Conservation (phyloP, 2,797 vertebrate genomes). For the Falco cherrug region DNA sequence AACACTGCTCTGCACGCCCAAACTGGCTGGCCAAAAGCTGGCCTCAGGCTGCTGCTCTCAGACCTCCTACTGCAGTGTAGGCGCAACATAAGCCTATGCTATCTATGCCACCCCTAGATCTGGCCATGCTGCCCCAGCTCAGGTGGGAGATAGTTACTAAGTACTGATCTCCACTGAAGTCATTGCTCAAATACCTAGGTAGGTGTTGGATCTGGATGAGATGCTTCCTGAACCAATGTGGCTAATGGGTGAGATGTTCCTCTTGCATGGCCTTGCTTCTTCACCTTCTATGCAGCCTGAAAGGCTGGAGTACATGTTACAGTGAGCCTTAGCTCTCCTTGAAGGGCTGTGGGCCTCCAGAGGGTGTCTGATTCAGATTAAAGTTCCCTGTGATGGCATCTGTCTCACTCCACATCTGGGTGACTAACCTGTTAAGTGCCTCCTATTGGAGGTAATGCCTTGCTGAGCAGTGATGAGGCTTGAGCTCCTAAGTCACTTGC, state of each 20-base stretch:
- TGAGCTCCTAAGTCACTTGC: background rate
- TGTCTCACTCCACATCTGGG: background rate
- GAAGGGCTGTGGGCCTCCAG: background rate
- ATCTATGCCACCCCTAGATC: background rate
- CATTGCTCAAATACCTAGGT: background rate
- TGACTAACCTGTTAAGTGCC: background rate
- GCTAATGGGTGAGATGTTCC: background rate
- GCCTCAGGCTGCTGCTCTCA: background rate
- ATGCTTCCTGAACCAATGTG: background rate
- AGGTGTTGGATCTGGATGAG: background rate
- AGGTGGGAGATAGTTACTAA: background rate
- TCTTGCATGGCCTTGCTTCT: background rate
- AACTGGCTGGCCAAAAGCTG: background rate
- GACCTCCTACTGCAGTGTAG: background rate
- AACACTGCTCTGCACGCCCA: background rate
- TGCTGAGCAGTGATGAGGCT: background rate
- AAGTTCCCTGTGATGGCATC: background rate
- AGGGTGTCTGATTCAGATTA: background rate
- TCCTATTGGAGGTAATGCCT: background rate
- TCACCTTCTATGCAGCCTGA: background rate
- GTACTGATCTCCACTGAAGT: background rate
- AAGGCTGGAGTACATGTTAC: background rate
- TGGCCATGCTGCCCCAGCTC: background rate
- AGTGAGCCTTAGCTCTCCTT: background rate
- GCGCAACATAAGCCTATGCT: accelerated